These are phyloP conservation scores for Pocillopora grandis DNA, from an alignment of 92 coral and sea anemone species.

Conservation along the genomic window DNA sequence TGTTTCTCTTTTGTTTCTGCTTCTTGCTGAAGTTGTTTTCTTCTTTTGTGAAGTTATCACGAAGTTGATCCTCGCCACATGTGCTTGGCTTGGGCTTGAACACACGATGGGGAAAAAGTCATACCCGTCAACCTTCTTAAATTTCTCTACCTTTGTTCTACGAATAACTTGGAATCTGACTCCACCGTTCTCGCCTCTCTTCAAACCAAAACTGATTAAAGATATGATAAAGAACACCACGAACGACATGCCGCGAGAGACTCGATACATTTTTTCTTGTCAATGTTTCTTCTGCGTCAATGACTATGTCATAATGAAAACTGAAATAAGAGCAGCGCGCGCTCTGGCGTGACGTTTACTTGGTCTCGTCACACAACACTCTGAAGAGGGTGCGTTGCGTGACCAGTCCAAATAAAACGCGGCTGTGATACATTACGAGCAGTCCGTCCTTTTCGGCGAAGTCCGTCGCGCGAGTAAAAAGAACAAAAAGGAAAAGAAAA, in stretches of 20 bases:
- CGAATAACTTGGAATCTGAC: constrained; percentile 17
- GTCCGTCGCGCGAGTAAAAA: too few species aligned
- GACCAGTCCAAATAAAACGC: too few species aligned
- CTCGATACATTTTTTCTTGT: not conserved
- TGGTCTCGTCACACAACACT: too few species aligned
- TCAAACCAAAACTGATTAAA: not conserved
- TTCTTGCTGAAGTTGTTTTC: too few species aligned
- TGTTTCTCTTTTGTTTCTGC: too few species aligned
- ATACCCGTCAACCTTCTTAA: not conserved
- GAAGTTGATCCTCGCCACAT: too few species aligned
- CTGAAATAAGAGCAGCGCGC: not conserved
- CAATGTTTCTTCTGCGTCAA: not conserved
- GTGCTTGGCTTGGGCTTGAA: not conserved
- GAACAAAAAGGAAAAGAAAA: too few species aligned
- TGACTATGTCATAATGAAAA: not conserved
- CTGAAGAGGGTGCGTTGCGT: too few species aligned
- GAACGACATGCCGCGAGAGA: not conserved
- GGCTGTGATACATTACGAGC: too few species aligned
- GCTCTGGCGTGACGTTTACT: not conserved
- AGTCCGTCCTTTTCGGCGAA: too few species aligned
- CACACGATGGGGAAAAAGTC: not conserved
- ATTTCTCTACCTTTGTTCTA: not conserved
- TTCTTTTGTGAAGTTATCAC: too few species aligned
- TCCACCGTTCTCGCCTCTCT: not conserved
- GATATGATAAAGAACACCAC: constrained; percentile 10